Evolutionary conservation across 2,888 invertebrate genomes (phyloP).

Genomic region (Pachymerium ferrugineum): DNA sequence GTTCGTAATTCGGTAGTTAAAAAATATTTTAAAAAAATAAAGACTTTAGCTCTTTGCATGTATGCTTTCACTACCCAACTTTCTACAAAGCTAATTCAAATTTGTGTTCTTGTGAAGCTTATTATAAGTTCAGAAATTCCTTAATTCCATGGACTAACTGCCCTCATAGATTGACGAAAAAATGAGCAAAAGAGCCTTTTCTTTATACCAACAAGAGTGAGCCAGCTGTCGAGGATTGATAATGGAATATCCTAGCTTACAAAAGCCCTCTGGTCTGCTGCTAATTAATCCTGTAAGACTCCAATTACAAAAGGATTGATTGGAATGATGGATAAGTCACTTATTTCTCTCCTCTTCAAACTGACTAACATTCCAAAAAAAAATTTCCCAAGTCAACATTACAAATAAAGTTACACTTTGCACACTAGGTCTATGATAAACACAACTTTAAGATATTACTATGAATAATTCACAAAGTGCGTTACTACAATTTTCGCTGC

Average conservation of each 20-base stretch:
- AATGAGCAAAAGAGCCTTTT: background rate
- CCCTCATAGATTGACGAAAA: slow-evolving; percentile 11
- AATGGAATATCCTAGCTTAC: slow-evolving; percentile 32
- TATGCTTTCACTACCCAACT: too few relatives aligned
- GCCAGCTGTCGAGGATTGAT: slow-evolving; percentile 31
- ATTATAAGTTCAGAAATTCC: too few relatives aligned
- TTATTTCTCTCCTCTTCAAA: background rate
- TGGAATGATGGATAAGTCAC: slow-evolving; percentile 20
- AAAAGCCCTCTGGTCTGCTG: slow-evolving; percentile 23
- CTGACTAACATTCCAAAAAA: background rate
- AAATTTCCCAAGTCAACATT: too few relatives aligned
- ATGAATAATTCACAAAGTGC: slow-evolving; percentile 13
- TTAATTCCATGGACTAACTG: too few relatives aligned
- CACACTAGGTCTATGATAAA: too few relatives aligned
- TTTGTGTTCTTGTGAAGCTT: too few relatives aligned
- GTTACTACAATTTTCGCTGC: slow-evolving; percentile 10
- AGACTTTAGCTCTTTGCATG: too few relatives aligned
- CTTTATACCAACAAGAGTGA: background rate
- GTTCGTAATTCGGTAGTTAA: too few relatives aligned
- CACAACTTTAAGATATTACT: background rate
- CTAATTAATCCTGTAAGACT: slow-evolving; percentile 32
- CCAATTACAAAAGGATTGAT: slow-evolving; percentile 30
- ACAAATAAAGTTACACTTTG: too few relatives aligned
- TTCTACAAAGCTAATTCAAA: too few relatives aligned
- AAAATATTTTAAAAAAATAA: too few relatives aligned